A percentile compares a stretch with the other conserved stretches of the same genome.
phyloP scores from a whole-genome alignment of 1,140 invertebrate genomes.

The Brachionus sp. region DNA sequence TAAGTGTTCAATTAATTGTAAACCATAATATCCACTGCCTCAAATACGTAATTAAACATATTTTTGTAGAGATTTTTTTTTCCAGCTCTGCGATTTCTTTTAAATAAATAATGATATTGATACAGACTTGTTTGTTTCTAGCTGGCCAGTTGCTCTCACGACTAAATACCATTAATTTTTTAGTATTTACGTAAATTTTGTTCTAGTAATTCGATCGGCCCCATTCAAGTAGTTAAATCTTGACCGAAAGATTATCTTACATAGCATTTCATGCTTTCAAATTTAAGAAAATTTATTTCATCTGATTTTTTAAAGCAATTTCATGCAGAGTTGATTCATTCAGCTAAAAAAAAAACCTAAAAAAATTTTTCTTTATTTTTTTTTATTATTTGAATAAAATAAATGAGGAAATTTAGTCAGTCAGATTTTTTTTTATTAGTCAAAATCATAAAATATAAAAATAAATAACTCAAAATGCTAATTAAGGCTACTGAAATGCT shows the following conservation, averaged over 20 bases:
- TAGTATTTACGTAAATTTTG: not conserved
- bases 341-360: too few relatives aligned
- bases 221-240: not conserved
- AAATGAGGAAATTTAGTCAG: not conserved
- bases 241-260: not conserved
- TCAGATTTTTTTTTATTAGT: not conserved
- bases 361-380: not conserved
- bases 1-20: not conserved
- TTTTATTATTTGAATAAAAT: not conserved
- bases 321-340: too few relatives aligned
- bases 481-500: not conserved
- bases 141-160: not conserved
- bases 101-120: slow-evolving; percentile 7
- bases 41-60: not conserved
- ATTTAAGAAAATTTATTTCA: not conserved
- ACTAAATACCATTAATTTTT: not conserved
- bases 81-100: not conserved
- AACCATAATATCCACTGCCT: not conserved
- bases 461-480: not conserved
- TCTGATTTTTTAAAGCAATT: too few relatives aligned
- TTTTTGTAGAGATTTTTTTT: not conserved
- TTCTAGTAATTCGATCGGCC: not conserved
- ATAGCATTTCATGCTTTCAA: not conserved
- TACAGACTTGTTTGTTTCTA: not conserved
- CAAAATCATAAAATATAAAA: not conserved